Conservation (phyloP, 2,113 vertebrate genomes). For the Amblyopsis rosae region DNA sequence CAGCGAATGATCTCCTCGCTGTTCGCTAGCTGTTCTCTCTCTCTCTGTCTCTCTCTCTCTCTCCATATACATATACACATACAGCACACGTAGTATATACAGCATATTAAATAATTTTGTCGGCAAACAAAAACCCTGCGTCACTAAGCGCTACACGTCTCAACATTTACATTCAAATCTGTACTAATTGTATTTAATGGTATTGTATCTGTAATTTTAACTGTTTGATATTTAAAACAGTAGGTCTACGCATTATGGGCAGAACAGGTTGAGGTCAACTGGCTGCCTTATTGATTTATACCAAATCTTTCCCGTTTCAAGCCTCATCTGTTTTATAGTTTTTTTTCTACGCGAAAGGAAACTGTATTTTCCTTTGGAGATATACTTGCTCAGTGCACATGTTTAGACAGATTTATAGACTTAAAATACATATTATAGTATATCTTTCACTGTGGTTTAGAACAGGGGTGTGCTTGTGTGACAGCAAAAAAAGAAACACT, state of each 20-base stretch:
- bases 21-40: not conserved
- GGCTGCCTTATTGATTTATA: too few relatives aligned
- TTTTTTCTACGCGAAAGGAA: not conserved
- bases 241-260: too few relatives aligned
- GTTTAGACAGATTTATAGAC: not conserved
- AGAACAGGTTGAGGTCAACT: too few relatives aligned
- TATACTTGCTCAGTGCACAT: too few relatives aligned
- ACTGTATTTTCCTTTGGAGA: not conserved
- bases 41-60: conserved; percentile 1
- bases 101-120: not conserved
- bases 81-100: not conserved
- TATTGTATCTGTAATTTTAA: too few relatives aligned
- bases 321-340: not conserved
- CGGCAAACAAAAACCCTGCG: too few relatives aligned
- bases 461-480: not conserved
- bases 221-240: too few relatives aligned
- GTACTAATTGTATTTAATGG: too few relatives aligned
- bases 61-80: not conserved
- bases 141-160: too few relatives aligned
- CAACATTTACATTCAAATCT: too few relatives aligned
- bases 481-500: conserved; percentile 9
- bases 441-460: conserved; percentile 12
- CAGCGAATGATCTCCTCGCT: too few relatives aligned
- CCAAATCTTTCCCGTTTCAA: not conserved
- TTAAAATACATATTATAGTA: not conserved